These are phyloP conservation scores for Basileuterus tristriatus DNA, from an alignment of 2,797 vertebrate genomes.

Conservation along the genomic window DNA sequence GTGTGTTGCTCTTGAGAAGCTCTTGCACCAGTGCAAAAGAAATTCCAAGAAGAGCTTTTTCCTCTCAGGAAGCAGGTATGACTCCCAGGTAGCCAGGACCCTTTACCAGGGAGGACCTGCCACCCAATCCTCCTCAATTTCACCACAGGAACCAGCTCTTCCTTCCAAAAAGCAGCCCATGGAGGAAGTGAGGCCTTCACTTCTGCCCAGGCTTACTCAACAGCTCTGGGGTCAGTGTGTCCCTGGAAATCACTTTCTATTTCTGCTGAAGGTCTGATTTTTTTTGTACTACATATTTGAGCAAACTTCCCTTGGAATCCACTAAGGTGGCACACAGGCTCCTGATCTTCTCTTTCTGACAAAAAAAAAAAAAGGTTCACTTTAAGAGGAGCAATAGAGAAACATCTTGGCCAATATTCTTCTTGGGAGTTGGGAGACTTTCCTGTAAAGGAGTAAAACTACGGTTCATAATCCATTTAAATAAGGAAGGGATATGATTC, in stretches of 20 bases:
- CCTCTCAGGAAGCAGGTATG: neutral
- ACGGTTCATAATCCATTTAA: neutral
- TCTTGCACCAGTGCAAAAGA: neutral
- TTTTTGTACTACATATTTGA: neutral
- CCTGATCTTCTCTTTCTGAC: neutral
- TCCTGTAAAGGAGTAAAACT: conserved; percentile 24
- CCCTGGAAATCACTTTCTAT: conserved; percentile 8
- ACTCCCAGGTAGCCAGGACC: neutral
- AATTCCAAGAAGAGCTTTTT: neutral
- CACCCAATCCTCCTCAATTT: neutral
- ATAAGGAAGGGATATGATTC: conserved; percentile 45
- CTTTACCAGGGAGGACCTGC: neutral
- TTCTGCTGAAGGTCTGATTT: neutral
- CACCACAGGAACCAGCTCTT: neutral
- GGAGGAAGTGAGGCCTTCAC: neutral
- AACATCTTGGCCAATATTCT: neutral
- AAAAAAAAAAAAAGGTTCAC: neutral
- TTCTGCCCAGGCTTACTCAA: neutral
- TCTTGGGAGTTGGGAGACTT: neutral
- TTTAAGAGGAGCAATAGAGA: neutral
- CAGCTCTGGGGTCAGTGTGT: neutral
- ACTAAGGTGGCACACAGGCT: neutral
- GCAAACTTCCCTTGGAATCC: neutral
- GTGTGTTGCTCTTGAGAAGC: neutral
- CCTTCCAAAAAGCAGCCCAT: neutral